A percentile compares a stretch with the other conserved stretches of the same genome.
Conservation (phyloP, 1,140 invertebrate species). For the Penaeus indicus region DNA sequence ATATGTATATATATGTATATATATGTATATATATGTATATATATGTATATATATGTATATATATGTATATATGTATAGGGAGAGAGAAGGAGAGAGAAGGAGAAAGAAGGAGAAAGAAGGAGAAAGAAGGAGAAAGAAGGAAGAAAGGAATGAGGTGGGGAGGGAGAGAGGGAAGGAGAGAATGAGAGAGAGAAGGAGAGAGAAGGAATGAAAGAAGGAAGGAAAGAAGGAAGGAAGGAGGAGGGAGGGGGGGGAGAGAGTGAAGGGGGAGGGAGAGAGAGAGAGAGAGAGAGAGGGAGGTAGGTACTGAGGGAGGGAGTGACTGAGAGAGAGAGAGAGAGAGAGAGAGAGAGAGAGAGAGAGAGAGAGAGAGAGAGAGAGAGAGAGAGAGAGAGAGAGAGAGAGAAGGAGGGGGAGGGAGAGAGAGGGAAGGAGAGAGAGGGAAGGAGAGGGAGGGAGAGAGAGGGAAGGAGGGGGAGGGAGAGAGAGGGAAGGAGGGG, state of each 20-base stretch:
- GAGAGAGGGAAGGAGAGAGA: no score
- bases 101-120: no score
- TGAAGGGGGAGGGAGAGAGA: background rate
- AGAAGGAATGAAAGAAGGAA: background rate
- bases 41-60: slow-evolving; percentile 19
- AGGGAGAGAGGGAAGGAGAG: background rate
- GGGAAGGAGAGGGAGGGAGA: no score
- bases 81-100: no score
- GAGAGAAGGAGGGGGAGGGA: no score
- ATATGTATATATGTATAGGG: background rate
- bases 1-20: background rate
- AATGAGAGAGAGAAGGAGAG: background rate
- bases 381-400: no score
- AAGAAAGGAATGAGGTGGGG: background rate
- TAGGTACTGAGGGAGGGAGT: no score
- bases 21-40: slow-evolving; percentile 6
- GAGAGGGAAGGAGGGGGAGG: no score
- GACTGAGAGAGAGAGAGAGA: no score
- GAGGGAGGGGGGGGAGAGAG: background rate
- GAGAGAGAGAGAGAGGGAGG: background rate
- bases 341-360: no score
- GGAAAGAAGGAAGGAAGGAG: background rate
- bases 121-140: background rate
- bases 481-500: no score
- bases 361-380: no score